phyloP scores from a whole-genome alignment of 2,113 vertebrate genomes.

The Oceanites oceanicus region DNA sequence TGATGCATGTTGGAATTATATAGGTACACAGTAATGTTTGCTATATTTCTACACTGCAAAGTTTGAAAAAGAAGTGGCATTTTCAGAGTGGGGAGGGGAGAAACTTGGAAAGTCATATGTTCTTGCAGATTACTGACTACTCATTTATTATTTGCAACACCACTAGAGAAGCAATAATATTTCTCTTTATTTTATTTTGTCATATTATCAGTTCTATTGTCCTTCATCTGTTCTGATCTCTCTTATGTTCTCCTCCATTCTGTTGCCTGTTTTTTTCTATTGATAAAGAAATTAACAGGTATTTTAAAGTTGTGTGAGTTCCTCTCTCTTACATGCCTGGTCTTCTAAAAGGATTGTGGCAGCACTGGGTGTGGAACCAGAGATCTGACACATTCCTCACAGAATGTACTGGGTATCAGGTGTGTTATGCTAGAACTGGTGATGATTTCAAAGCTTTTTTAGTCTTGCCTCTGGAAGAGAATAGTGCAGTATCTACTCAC shows the following conservation, averaged over 20 bases:
- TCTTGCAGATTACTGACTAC: not conserved
- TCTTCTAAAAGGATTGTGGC: not conserved
- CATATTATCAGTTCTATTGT: not conserved
- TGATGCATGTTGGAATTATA: not conserved
- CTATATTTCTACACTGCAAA: not conserved
- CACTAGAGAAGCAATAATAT: not conserved
- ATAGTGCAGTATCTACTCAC: not conserved
- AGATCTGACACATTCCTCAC: not conserved
- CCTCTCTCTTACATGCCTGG: not conserved
- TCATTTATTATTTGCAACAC: not conserved
- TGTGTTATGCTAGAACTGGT: not conserved
- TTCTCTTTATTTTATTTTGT: not conserved
- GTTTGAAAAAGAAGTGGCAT: not conserved
- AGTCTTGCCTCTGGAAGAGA: not conserved
- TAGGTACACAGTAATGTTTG: not conserved
- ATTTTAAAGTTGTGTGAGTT: not conserved
- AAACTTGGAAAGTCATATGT: not conserved
- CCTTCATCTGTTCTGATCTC: not conserved
- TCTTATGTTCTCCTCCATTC: not conserved
- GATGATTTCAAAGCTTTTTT: not conserved
- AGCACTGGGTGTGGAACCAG: not conserved
- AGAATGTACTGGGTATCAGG: not conserved
- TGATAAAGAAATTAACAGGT: not conserved
- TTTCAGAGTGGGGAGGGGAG: not conserved
- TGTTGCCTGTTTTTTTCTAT: not conserved